A percentile compares a stretch with the other conserved stretches of the same genome.
Conservation (phyloP, 2,797 vertebrate genomes). For the Saxicola maurus region DNA sequence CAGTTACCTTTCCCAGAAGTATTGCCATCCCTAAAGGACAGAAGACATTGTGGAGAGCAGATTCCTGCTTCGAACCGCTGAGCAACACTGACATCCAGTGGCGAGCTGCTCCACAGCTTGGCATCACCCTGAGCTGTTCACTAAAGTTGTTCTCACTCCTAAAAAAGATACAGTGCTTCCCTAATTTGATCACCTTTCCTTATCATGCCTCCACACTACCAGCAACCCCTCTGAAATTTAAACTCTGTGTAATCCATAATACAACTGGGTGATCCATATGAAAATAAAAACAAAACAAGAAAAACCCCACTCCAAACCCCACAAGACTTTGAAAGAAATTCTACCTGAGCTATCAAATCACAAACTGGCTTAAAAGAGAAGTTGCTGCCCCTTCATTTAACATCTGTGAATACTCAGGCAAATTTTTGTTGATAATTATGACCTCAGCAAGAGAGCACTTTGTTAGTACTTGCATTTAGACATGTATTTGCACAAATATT, state of each 20-base stretch:
- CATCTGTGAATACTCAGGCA: neutral
- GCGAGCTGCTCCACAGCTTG: neutral
- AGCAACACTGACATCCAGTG: slow-evolving; percentile 51
- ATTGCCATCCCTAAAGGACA: neutral
- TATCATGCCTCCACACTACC: neutral
- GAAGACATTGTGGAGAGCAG: rapidly evolving
- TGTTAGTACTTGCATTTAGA: neutral
- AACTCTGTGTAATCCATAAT: neutral
- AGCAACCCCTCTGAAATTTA: neutral
- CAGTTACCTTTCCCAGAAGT: neutral
- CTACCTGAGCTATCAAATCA: neutral
- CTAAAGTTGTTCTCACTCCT: neutral
- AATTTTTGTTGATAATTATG: neutral
- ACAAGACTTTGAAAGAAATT: neutral
- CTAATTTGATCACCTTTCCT: neutral
- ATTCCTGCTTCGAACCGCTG: neutral
- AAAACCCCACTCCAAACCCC: rapidly evolving
- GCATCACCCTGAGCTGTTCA: neutral
- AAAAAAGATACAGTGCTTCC: neutral
- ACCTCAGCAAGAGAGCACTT: neutral
- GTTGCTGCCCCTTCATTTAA: neutral
- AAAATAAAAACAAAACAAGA: neutral
- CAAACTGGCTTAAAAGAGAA: neutral
- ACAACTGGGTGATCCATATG: neutral
- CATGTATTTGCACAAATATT: slow-evolving; percentile 17